Evolutionary conservation across 2,113 vertebrate genomes (phyloP).

Genomic region (Columbina picui): DNA sequence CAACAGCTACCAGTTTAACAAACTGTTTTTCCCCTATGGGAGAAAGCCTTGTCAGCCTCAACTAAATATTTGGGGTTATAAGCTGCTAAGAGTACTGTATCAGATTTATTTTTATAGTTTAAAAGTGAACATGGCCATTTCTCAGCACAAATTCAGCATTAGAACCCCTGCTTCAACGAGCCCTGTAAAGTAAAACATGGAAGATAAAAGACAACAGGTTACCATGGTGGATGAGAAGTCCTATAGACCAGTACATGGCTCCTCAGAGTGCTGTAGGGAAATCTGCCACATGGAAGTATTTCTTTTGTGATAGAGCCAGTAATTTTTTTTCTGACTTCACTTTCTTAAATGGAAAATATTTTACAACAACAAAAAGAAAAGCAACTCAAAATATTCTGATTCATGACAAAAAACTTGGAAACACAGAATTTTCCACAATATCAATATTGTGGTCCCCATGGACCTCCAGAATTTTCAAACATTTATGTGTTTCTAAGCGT

Average conservation of each 20-base stretch:
- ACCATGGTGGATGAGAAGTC: neutral
- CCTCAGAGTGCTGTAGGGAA: neutral
- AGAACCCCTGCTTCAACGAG: neutral
- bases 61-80: slow-evolving; percentile 32
- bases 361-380: neutral
- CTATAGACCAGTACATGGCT: neutral
- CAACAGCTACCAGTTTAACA: neutral
- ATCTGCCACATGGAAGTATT: neutral
- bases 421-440: neutral
- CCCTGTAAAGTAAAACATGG: neutral
- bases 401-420: neutral
- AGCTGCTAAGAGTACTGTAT: neutral
- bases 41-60: neutral
- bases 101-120: slow-evolving; percentile 10
- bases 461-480: neutral
- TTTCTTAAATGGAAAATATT: neutral
- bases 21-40: neutral
- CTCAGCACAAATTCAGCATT: neutral
- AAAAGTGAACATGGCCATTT: neutral
- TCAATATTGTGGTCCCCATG: neutral
- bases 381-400: neutral
- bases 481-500: neutral
- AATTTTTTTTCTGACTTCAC: neutral
- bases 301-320: neutral
- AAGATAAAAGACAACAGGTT: neutral